Evolutionary conservation across 2,888 invertebrate genomes (phyloP), one percentile per base, ranked within the genome.

Genomic region (Nudaria mundana): DNA sequence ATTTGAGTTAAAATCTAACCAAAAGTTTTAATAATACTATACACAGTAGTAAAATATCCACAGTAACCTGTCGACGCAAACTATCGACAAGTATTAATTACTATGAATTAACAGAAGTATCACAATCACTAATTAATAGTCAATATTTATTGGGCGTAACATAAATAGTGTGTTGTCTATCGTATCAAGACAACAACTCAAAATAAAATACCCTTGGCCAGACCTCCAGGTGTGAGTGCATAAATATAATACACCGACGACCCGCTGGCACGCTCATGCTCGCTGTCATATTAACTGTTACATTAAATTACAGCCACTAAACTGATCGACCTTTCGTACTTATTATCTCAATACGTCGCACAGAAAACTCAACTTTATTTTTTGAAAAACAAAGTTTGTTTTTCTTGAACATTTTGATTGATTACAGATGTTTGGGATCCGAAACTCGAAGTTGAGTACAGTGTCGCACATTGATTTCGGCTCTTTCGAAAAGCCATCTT

Each of bases 241-340:
- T 88, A 87, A 86, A 86, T 87, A 85, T 85, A 72, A 77, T 76
- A 76, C 75, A 72, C 74, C 67, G 84, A 67, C 84, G 76, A 85
- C 87, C 87, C 86, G 87, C 87, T 87, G 87, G 84, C 81, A 76
- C 64, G 76, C 83, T 83, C 87, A 83, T 78, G 84, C 81, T 75
- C 64, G 84, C 88, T 88, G 88, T 88, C 88, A 87, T 86, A 88
- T 87, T 87, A 88, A 86, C 87, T 88, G 86, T 86, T 84, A 87
- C 87, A 84, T 88, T 88, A 88, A 88, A 88, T 88, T 88, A 88
- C 86, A 74, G 73, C 79, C 77, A 71, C 77, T 60, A 70, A 84
- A 80, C 76, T 67, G 75, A 76, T 76, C 78, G 70, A 79, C 69
- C 72, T 74, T 70, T 74, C 71, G 59, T 68, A 73, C 80, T 75